Percentiles rank a stretch among this genome's conserved stretches.
Evolutionary conservation across 30 jellyfish, hydroid and myxozoan genomes (phyloP).

Genomic region (Cassiopea xamachana): DNA sequence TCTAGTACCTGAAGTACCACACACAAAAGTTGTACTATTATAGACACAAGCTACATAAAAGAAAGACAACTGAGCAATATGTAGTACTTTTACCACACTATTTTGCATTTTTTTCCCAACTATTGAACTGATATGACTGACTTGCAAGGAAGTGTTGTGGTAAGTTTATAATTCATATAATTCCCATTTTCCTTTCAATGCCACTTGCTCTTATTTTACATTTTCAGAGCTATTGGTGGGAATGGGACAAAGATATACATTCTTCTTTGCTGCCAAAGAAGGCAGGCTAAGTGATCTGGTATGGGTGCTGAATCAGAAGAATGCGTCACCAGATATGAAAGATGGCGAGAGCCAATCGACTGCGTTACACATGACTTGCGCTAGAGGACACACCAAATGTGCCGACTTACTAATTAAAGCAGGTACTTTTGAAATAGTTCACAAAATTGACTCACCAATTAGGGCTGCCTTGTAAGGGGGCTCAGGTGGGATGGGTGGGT

Average conservation of each 20-base stretch:
- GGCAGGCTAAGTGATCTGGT: constrained; percentile 66
- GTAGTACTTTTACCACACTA: too few relatives aligned
- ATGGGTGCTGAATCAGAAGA: constrained; percentile 65
- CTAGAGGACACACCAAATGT: constrained; percentile 70
- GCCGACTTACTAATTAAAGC: constrained; percentile 65
- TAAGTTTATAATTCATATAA: background rate
- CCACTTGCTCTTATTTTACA: background rate
- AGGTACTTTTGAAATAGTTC: constrained; percentile 20
- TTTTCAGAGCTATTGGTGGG: background rate
- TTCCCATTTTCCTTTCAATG: background rate
- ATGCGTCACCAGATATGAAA: constrained; percentile 56
- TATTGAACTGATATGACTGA: too few relatives aligned
- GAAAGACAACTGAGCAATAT: too few relatives aligned
- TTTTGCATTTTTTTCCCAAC: too few relatives aligned
- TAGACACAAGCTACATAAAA: too few relatives aligned
- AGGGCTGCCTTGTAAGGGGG: too few relatives aligned
- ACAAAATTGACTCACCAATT: too few relatives aligned
- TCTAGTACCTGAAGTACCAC: too few relatives aligned
- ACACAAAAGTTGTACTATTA: too few relatives aligned
- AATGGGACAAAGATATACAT: constrained; percentile 71
- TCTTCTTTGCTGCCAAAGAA: constrained; percentile 78
- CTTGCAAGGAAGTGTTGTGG: background rate
- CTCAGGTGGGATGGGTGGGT: too few relatives aligned
- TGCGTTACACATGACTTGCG: constrained; percentile 61
- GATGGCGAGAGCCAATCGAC: constrained; percentile 68